phyloP scores from a whole-genome alignment of 2,797 vertebrate species.

The Toxotes lorentzi region DNA sequence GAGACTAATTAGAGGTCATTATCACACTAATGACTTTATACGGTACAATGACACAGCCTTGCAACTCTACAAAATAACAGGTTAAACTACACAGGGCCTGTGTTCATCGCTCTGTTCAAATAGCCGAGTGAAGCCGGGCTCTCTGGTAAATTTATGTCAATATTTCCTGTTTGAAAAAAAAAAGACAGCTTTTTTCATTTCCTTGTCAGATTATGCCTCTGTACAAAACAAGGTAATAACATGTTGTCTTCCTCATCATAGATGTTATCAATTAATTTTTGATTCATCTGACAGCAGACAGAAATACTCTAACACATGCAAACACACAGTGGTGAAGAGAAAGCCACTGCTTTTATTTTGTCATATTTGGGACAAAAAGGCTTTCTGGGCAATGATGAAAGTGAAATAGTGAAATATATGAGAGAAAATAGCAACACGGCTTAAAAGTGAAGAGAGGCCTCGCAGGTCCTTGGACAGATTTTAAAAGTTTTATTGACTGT shows the following conservation, averaged over 20 bases:
- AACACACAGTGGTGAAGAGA: neutral
- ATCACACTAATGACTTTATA: slow-evolving; percentile 56
- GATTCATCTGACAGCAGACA: slow-evolving; percentile 13
- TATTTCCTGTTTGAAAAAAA: slow-evolving; percentile 21
- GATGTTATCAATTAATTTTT: slow-evolving; percentile 43
- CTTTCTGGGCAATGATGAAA: neutral
- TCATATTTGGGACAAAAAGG: neutral
- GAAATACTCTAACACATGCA: neutral
- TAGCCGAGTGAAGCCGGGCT: neutral
- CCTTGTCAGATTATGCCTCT: slow-evolving; percentile 1
- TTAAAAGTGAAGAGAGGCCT: neutral
- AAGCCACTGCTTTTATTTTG: slow-evolving; percentile 7
- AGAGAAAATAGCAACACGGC: neutral
- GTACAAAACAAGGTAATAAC: slow-evolving; percentile 22
- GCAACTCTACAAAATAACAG: slow-evolving; percentile 36
- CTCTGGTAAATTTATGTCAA: slow-evolving; percentile 25
- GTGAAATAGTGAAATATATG: neutral
- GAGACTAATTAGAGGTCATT: slow-evolving; percentile 57
- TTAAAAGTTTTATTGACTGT: slow-evolving; percentile 4
- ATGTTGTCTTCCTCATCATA: slow-evolving; percentile 24
- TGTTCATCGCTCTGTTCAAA: neutral
- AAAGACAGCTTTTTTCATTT: slow-evolving; percentile 28
- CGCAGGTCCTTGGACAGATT: slow-evolving; percentile 3
- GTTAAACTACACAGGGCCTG: slow-evolving; percentile 28
- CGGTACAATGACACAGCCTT: slow-evolving; percentile 12